Base-by-base conservation (phyloP, 2,888 invertebrate genomes). In the Lasioglossum lativentre region DNA sequence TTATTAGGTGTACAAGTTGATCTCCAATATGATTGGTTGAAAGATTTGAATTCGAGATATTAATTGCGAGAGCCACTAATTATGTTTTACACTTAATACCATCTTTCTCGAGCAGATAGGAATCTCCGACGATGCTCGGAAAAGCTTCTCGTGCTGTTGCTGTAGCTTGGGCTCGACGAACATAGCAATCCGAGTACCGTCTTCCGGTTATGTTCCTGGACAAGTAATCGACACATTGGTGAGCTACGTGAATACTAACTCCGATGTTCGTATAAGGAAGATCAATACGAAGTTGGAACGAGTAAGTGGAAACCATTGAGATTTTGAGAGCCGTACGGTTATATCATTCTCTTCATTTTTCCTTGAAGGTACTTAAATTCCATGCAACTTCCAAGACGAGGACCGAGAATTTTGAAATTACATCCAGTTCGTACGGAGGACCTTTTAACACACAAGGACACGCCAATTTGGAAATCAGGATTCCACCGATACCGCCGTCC, bases 131-230 rank as follows among this genome's bases (percentile, higher is more conserved):
- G 89, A 89, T 1, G 23, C 38, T 1, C 12, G 1, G 1, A 68
- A 86, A 70, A 80, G 14, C 47, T 90, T 88, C 40, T 97, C 97
- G 90, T 97, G 97, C 92, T 97, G 97, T 88, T 97, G 97, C 92
- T 97, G 97, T 92, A 96, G 96, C 5, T 96, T 97, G 0, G 97
- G 97, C 0, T 97, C 97, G 0, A 93, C 98, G 27, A 96, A 96
- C 0, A 95, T 97, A 63, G 96, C 96, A 1, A 66, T 90, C 6
- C 66, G 16, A 30, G 1, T 87, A 6, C 87, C 90, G 2, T 52
- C 47, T 16, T 30, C 79, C 0, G 90, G 90, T 5, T 90, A 84
- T 30, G 97, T 97, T 73, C 97, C 97, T 5, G 97, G 97, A 0
- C 97, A 98, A 95, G 95, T 95, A 47, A 96, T 98, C 90, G 96